phyloP scores from a whole-genome alignment of 2,113 vertebrate genomes.

The Elachura formosa region DNA sequence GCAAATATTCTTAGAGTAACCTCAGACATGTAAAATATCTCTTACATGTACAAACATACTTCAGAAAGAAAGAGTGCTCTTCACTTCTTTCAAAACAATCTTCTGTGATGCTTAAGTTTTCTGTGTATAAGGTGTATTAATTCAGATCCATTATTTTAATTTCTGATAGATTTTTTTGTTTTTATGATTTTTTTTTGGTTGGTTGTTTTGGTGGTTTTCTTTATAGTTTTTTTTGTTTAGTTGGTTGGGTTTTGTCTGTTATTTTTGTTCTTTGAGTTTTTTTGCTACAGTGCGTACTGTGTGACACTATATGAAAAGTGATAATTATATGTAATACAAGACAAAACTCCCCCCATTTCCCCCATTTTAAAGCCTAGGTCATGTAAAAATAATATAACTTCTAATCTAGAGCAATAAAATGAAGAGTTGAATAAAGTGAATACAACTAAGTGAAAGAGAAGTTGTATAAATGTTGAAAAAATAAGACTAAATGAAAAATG shows the following conservation, averaged over 20 bases:
- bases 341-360: fast-evolving
- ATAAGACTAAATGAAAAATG: neutral
- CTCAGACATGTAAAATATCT: neutral
- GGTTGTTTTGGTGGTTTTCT: neutral
- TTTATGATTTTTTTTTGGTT: neutral
- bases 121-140: neutral
- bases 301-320: neutral
- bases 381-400: neutral
- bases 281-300: neutral
- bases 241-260: too few species aligned
- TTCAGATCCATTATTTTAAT: neutral
- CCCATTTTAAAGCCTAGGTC: neutral
- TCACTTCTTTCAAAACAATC: neutral
- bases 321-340: neutral
- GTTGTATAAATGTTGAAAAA: neutral
- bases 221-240: neutral
- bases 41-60: neutral
- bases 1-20: neutral
- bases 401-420: neutral
- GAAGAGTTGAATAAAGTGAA: too few species aligned
- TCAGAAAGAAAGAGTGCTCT: neutral
- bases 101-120: neutral
- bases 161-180: neutral
- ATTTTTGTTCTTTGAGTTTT: too few species aligned
- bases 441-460: too few species aligned